These are phyloP conservation scores for Stramonita haemastoma DNA, from an alignment of 2,888 invertebrate species.

Conservation along the genomic window DNA sequence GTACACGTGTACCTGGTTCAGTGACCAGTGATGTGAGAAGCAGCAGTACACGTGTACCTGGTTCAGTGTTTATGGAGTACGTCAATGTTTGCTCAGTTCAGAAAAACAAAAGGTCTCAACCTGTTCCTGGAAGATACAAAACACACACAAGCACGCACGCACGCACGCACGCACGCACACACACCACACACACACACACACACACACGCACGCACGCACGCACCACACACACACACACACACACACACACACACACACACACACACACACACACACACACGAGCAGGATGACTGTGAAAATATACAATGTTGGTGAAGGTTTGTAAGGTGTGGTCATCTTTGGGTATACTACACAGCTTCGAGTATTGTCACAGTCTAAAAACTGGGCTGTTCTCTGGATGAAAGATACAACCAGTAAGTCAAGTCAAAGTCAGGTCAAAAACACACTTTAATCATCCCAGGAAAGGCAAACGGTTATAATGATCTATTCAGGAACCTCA, in stretches of 20 bases:
- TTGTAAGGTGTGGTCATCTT: too few relatives aligned
- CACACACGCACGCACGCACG: background rate
- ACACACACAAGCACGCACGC: background rate
- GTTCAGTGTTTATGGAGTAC: too few relatives aligned
- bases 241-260: background rate
- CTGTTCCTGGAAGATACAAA: too few relatives aligned
- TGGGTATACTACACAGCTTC: background rate
- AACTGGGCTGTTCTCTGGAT: too few relatives aligned
- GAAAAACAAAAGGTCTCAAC: too few relatives aligned
- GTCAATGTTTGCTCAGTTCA: background rate
- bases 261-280: slow-evolving; percentile 8
- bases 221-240: background rate
- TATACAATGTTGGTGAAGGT: background rate
- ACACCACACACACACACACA: background rate
- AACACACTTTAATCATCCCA: background rate
- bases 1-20: too few relatives aligned
- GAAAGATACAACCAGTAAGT: background rate
- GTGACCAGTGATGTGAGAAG: too few relatives aligned
- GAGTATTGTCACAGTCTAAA: background rate
- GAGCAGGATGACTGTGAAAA: background rate
- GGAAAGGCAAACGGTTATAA: too few relatives aligned
- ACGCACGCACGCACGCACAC: background rate
- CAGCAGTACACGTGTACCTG: too few relatives aligned
- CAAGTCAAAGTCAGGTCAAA: background rate
- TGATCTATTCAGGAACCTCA: too few relatives aligned